These are phyloP conservation scores for Poecilobothrus nobilitatus DNA, from an alignment of 2,888 invertebrate genomes.

Conservation along the genomic window DNA sequence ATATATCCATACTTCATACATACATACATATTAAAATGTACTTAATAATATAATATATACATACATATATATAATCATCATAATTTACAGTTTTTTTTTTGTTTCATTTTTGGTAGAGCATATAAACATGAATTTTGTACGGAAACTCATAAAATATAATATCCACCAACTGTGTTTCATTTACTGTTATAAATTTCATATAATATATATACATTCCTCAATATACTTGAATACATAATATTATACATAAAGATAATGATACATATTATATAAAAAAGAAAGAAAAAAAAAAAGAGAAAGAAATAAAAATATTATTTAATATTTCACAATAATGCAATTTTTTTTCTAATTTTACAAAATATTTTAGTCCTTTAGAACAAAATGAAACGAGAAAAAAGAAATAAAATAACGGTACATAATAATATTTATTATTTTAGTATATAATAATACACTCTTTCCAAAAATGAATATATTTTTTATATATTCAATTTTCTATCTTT, in stretches of 20 bases:
- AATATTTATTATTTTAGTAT: too few species aligned
- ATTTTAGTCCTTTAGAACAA: too few species aligned
- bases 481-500: too few species aligned
- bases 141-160: slow-evolving; percentile 4
- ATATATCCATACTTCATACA: background rate
- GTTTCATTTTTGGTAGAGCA: background rate
- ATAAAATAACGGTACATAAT: too few species aligned
- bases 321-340: background rate
- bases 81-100: background rate
- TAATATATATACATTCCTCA: background rate
- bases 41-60: background rate
- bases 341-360: background rate
- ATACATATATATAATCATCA: background rate
- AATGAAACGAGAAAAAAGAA: too few species aligned
- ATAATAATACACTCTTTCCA: too few species aligned
- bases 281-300: too few species aligned
- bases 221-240: background rate
- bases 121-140: slow-evolving; percentile 3
- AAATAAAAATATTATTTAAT: background rate
- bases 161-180: slow-evolving; percentile 6
- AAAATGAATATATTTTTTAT: too few species aligned
- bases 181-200: slow-evolving; percentile 4
- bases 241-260: background rate
- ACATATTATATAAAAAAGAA: background rate
- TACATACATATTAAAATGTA: background rate